A percentile compares a stretch with the other conserved stretches of the same genome.
Evolutionary conservation across 1,140 invertebrate species (phyloP).

Genomic region (Ectropis grisescens): DNA sequence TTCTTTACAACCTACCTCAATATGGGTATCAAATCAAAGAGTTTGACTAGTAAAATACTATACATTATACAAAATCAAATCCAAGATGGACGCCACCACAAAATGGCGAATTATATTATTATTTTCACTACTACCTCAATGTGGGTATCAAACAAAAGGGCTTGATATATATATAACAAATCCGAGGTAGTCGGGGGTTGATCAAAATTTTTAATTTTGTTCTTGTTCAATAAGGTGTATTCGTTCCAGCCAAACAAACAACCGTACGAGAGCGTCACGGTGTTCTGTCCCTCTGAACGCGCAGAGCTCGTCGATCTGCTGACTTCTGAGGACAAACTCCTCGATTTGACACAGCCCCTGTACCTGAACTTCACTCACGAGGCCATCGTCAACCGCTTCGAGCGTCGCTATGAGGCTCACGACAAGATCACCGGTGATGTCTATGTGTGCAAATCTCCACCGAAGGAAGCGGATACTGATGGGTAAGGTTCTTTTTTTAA

Average conservation of each 20-base stretch:
- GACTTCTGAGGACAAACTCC: slow-evolving; percentile 79
- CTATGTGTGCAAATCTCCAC: slow-evolving; percentile 76
- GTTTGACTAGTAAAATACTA: no score
- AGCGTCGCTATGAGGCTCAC: slow-evolving; percentile 74
- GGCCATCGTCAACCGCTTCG: slow-evolving; percentile 80
- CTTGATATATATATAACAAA: no score
- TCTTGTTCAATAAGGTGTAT: no score
- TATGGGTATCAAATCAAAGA: no score
- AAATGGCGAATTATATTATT: no score
- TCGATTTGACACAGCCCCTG: slow-evolving; percentile 82
- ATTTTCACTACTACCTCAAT: no score
- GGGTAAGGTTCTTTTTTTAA: slow-evolving; percentile 62
- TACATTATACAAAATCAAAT: no score
- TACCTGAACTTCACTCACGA: slow-evolving; percentile 88
- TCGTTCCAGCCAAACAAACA: slow-evolving; percentile 80
- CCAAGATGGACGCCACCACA: no score
- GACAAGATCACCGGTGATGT: slow-evolving; percentile 84
- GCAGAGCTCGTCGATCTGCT: slow-evolving; percentile 78
- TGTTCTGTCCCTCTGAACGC: slow-evolving; percentile 83
- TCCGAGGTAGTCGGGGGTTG: no score
- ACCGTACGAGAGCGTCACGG: slow-evolving; percentile 84
- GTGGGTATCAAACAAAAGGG: no score
- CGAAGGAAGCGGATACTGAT: slow-evolving; percentile 68
- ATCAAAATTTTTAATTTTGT: no score
- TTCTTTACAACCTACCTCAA: no score